These are phyloP conservation scores for Embidobia sp. DNA, from an alignment of 2,888 invertebrate species.

Conservation along the genomic window DNA sequence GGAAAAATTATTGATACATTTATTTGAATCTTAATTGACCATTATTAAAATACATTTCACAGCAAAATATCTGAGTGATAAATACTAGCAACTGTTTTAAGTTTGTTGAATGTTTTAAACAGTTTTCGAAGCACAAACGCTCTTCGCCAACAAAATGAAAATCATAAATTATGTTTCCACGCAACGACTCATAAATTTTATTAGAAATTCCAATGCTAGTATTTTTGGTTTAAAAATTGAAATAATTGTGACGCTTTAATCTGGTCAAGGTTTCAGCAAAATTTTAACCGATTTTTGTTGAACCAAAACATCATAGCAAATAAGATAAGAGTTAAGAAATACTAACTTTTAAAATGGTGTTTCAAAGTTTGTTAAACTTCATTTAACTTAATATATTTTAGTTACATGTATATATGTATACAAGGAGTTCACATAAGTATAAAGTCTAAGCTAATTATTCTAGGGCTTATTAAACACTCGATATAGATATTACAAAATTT, in stretches of 20 bases:
- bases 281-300: neutral
- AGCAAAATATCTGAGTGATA: neutral
- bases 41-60: neutral
- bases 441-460: too few species aligned
- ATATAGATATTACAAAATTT: too few species aligned
- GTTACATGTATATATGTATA: too few species aligned
- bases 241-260: conserved; percentile 7
- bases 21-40: neutral
- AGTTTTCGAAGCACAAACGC: conserved; percentile 9
- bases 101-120: conserved; percentile 3
- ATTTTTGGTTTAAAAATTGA: neutral
- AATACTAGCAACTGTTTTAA: neutral
- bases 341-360: too few species aligned
- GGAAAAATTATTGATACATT: neutral
- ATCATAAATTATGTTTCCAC: conserved; percentile 18
- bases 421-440: too few species aligned
- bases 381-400: too few species aligned
- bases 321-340: too few species aligned
- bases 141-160: conserved; percentile 9
- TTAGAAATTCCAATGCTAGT: neutral
- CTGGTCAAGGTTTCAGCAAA: conserved; percentile 23
- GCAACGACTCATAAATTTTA: conserved; percentile 6
- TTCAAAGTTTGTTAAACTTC: too few species aligned
- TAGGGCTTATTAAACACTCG: too few species aligned
- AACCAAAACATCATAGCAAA: neutral